phyloP scores from a whole-genome alignment of 2,113 vertebrate genomes.

The Cinclus cinclus region DNA sequence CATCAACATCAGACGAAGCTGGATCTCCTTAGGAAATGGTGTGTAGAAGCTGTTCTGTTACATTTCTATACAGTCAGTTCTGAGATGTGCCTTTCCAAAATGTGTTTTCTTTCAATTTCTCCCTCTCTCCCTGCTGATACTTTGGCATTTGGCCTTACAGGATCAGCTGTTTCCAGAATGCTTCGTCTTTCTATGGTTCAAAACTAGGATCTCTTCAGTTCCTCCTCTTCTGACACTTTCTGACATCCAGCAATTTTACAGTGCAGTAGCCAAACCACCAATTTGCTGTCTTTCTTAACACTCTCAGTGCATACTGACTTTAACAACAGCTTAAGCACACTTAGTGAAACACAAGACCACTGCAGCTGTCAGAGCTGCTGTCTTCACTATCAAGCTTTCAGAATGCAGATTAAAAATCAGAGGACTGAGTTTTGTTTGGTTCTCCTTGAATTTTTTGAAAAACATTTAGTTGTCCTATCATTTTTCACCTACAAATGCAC shows the following conservation, averaged over 20 bases:
- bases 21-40: not conserved
- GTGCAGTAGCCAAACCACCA: not conserved
- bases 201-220: not conserved
- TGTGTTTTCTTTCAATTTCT: not conserved
- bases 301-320: not conserved
- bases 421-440: not conserved
- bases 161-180: not conserved
- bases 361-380: not conserved
- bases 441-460: rapidly evolving
- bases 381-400: not conserved
- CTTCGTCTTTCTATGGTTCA: not conserved
- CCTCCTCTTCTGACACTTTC: not conserved
- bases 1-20: not conserved
- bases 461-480: not conserved
- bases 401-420: not conserved
- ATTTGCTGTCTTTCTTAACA: not conserved
- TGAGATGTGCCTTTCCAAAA: constrained; percentile 19
- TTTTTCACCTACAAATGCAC: not conserved
- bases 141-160: not conserved
- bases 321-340: not conserved
- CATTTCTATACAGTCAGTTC: not conserved
- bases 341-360: not conserved
- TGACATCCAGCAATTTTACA: not conserved
- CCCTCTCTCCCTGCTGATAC: not conserved
- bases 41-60: not conserved